These are phyloP conservation scores for Pristiophorus japonicus DNA, from an alignment of 2,113 vertebrate genomes.

Conservation along the genomic window DNA sequence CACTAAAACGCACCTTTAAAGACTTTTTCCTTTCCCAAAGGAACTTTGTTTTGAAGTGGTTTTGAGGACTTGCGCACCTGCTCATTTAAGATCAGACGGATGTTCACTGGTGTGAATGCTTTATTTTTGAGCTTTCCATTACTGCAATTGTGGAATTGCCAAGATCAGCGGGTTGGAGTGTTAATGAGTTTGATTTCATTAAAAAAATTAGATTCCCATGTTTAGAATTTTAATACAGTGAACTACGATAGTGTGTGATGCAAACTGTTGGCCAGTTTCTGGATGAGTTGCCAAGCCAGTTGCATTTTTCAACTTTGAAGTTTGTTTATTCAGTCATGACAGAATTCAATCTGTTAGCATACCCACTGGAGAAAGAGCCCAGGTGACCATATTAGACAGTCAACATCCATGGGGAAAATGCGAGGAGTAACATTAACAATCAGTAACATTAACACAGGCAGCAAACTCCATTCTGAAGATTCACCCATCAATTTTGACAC, in stretches of 20 bases:
- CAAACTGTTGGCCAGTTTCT: not conserved
- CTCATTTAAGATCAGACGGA: not conserved
- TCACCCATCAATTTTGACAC: not conserved
- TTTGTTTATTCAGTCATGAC: not conserved
- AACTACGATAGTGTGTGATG: not conserved
- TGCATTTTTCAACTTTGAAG: not conserved
- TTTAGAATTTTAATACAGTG: not conserved
- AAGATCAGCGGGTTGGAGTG: not conserved
- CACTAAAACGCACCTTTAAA: not conserved
- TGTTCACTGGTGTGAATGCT: not conserved
- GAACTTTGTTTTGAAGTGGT: no score
- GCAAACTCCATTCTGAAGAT: not conserved
- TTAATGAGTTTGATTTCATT: not conserved
- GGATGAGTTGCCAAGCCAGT: not conserved
- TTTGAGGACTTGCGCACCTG: not conserved
- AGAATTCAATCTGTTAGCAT: no score
- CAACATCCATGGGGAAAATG: no score
- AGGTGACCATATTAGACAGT: no score
- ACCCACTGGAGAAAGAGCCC: no score
- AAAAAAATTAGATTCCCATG: not conserved
- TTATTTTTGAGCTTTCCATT: not conserved
- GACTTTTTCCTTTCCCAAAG: not conserved
- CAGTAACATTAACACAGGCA: no score
- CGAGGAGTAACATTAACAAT: no score
- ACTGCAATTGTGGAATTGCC: not conserved